These are phyloP conservation scores for Myathropa florea DNA, from an alignment of 2,888 invertebrate species.

Conservation along the genomic window DNA sequence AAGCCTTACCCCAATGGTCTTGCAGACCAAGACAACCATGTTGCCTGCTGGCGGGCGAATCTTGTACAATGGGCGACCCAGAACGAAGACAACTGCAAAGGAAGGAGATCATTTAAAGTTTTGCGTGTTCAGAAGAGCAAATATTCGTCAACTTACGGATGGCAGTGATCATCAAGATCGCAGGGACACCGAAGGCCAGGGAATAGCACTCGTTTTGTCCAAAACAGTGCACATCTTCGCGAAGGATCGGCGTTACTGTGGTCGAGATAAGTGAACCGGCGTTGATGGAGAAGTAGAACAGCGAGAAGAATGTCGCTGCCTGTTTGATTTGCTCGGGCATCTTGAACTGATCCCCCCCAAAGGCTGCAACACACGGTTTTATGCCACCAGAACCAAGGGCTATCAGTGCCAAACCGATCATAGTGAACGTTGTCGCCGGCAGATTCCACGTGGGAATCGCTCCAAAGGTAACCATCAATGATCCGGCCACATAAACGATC, in stretches of 20 bases:
- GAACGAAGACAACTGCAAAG: constrained; percentile 86
- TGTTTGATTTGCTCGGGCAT: constrained; percentile 85
- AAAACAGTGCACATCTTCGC: constrained; percentile 86
- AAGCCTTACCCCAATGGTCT: constrained; percentile 84
- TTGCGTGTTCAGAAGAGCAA: too few species aligned
- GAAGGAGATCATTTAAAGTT: constrained; percentile 39
- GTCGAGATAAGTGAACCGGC: constrained; percentile 88
- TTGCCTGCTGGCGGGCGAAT: constrained; percentile 87
- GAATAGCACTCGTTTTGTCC: constrained; percentile 86
- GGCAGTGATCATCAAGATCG: constrained; percentile 86
- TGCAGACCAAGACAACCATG: constrained; percentile 84
- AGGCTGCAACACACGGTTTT: constrained; percentile 91
- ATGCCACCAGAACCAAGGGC: constrained; percentile 91
- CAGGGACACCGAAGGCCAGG: constrained; percentile 89
- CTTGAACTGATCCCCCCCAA: constrained; percentile 90
- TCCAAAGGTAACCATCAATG: constrained; percentile 84
- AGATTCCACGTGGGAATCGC: constrained; percentile 82
- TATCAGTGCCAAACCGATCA: constrained; percentile 86
- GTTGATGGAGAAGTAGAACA: constrained; percentile 87
- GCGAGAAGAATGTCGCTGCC: constrained; percentile 87
- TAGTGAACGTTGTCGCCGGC: constrained; percentile 82
- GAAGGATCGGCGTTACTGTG: constrained; percentile 87
- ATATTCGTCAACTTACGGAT: constrained; percentile 82
- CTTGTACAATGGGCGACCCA: constrained; percentile 85
- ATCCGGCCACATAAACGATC: constrained; percentile 87